Conservation (phyloP, 2,888 invertebrate genomes). For the Helleia helle region DNA sequence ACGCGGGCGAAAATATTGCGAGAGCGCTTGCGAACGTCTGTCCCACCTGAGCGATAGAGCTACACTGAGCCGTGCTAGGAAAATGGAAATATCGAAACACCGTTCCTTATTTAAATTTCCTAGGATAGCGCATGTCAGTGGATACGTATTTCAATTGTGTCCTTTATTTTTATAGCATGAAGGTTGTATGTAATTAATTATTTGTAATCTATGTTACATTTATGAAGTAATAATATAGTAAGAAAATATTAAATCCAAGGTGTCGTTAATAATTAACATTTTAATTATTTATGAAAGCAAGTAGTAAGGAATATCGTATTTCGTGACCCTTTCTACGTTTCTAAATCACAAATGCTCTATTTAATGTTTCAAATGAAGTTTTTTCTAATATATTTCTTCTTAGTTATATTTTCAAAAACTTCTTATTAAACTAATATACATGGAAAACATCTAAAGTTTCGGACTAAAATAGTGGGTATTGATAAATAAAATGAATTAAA, state of each 20-base stretch:
- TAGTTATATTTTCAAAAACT: no score
- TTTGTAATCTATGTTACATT: neutral
- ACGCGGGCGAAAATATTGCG: neutral
- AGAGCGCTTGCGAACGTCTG: neutral
- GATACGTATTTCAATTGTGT: constrained; percentile 10
- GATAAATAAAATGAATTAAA: no score
- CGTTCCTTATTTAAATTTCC: constrained; percentile 26
- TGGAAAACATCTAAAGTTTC: no score
- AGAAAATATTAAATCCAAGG: no score
- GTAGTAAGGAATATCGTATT: neutral
- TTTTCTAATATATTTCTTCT: no score
- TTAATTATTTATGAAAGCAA: neutral
- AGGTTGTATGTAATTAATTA: constrained; percentile 11
- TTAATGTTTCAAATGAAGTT: no score
- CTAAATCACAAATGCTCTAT: no score
- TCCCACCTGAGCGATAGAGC: neutral
- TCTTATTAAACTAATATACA: no score
- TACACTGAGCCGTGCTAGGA: constrained; percentile 6
- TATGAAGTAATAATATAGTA: no score
- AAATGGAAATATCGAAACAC: constrained; percentile 42
- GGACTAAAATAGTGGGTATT: no score
- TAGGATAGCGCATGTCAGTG: constrained; percentile 31
- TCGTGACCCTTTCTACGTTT: neutral
- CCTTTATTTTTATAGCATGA: neutral
- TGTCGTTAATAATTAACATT: constrained; percentile 4